These are phyloP conservation scores for Eutrigla gurnardus DNA, from an alignment of 2,797 vertebrate genomes.

Conservation along the genomic window DNA sequence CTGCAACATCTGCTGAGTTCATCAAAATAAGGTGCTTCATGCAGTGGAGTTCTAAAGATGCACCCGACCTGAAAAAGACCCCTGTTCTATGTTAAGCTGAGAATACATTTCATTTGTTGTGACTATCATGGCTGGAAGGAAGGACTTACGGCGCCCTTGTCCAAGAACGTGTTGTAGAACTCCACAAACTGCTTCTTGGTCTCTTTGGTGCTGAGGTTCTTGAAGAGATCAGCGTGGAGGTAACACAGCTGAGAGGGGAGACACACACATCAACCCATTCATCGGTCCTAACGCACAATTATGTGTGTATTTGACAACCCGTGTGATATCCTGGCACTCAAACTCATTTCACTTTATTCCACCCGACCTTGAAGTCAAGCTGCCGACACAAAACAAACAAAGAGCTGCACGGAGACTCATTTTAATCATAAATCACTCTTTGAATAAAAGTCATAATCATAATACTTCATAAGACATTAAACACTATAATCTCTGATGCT, in stretches of 20 bases:
- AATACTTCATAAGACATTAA: not conserved
- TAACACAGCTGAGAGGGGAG: slow-evolving; percentile 87
- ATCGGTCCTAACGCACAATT: too few relatives aligned
- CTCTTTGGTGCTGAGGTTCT: slow-evolving; percentile 88
- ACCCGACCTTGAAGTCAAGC: not conserved
- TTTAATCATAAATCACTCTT: not conserved
- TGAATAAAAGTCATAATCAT: not conserved
- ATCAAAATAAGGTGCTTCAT: not conserved
- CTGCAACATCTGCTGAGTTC: slow-evolving; percentile 10
- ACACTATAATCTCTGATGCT: not conserved
- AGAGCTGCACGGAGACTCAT: not conserved
- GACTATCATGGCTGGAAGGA: not conserved
- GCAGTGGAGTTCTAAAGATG: not conserved
- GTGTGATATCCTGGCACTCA: not conserved
- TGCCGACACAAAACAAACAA: not conserved
- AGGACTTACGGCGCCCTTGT: slow-evolving; percentile 90
- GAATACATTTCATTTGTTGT: not conserved
- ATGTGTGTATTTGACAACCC: not conserved
- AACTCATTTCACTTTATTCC: not conserved
- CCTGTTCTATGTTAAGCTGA: not conserved
- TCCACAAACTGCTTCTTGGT: slow-evolving; percentile 91
- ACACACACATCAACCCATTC: slow-evolving; percentile 11
- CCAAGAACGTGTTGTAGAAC: slow-evolving; percentile 91
- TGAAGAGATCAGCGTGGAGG: slow-evolving; percentile 90
- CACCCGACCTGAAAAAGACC: not conserved